phyloP scores from a whole-genome alignment of 2,797 vertebrate genomes.

The Ataeniobius toweri region DNA sequence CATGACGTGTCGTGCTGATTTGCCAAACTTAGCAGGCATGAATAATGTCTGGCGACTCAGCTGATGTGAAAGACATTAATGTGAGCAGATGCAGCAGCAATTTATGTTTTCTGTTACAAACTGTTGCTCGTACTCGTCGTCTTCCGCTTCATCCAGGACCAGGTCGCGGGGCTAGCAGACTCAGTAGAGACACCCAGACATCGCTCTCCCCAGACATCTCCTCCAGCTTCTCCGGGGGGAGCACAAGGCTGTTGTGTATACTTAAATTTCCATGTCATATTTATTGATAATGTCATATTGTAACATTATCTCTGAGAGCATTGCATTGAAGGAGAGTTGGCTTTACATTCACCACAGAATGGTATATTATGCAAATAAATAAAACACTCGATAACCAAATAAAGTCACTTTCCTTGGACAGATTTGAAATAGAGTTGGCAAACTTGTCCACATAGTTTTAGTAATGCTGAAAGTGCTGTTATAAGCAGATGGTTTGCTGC shows the following conservation, averaged over 20 bases:
- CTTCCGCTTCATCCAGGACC: too few species aligned
- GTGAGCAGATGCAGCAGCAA: slow-evolving; percentile 44
- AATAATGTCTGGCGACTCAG: slow-evolving; percentile 55
- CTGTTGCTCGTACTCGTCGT: background rate
- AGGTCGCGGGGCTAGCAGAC: too few species aligned
- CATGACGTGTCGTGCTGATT: slow-evolving; percentile 41
- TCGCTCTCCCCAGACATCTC: too few species aligned
- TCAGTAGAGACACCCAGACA: too few species aligned
- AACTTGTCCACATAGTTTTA: slow-evolving; percentile 1
- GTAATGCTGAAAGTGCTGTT: slow-evolving; percentile 1
- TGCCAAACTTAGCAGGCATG: slow-evolving; percentile 49
- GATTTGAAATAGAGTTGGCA: background rate
- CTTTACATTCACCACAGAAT: background rate
- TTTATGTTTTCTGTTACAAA: slow-evolving; percentile 36
- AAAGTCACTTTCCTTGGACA: background rate
- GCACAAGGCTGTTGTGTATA: background rate
- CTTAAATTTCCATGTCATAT: slow-evolving; percentile 21
- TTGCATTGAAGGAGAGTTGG: background rate
- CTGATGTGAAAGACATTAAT: slow-evolving; percentile 42
- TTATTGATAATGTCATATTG: slow-evolving; percentile 10
- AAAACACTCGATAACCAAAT: slow-evolving; percentile 8
- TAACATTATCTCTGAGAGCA: background rate
- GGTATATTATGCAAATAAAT: slow-evolving; percentile 1
- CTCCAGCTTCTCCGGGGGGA: too few species aligned
- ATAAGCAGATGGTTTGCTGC: background rate